Conservation (phyloP, 2,113 vertebrate genomes). For the Dasyornis broadbenti region DNA sequence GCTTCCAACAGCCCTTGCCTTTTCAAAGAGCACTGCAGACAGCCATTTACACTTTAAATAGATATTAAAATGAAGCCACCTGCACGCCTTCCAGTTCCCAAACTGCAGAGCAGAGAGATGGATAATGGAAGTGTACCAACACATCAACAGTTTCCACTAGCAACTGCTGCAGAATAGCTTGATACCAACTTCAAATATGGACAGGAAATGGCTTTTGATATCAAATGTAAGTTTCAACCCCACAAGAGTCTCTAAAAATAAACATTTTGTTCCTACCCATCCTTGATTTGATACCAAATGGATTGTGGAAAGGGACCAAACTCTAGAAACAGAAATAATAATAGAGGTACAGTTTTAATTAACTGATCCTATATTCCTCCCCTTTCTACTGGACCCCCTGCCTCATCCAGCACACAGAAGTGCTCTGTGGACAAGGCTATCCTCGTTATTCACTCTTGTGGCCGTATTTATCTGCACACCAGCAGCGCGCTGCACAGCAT, state of each 20-base stretch:
- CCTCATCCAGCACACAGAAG: background rate
- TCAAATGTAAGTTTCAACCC: conserved; percentile 74
- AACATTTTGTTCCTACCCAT: conserved; percentile 19
- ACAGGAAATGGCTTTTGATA: conserved; percentile 79
- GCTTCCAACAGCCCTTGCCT: conserved; percentile 23
- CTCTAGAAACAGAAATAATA: conserved; percentile 44
- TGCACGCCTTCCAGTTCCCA: background rate
- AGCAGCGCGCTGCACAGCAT: background rate
- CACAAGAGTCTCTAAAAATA: conserved; percentile 76
- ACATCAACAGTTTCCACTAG: conserved; percentile 61
- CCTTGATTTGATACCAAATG: conserved; percentile 65
- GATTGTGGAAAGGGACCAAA: conserved; percentile 72
- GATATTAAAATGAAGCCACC: conserved; percentile 61
- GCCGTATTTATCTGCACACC: background rate
- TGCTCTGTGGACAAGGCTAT: background rate
- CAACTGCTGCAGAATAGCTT: conserved; percentile 60
- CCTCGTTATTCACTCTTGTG: background rate
- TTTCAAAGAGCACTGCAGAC: conserved; percentile 39
- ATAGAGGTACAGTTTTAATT: conserved; percentile 62
- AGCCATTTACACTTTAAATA: conserved; percentile 55
- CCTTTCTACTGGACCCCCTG: background rate
- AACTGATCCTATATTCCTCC: background rate
- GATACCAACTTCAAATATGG: conserved; percentile 68
- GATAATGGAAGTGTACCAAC: conserved; percentile 52
- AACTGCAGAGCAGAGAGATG: conserved; percentile 34